A percentile compares a stretch with the other conserved stretches of the same genome.
These are phyloP conservation scores for Meliscaeva auricollis DNA, from an alignment of 2,888 invertebrate species.

Conservation along the genomic window DNA sequence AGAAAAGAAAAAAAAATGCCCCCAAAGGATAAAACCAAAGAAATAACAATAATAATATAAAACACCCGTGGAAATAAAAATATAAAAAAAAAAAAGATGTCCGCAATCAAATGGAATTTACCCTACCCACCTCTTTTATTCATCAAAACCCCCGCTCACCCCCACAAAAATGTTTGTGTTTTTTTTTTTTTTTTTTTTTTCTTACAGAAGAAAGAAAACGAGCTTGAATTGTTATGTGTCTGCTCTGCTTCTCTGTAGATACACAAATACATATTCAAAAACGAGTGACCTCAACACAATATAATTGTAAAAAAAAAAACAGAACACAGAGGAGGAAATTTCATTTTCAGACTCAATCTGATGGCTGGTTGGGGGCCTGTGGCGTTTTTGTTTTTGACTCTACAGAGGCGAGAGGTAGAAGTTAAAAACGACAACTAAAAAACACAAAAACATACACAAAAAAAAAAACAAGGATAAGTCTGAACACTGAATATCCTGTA, in stretches of 20 bases:
- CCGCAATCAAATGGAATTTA: slow-evolving; percentile 56
- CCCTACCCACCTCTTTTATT: background rate
- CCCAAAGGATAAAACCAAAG: background rate
- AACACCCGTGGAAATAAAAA: slow-evolving; percentile 49
- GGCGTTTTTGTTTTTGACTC: slow-evolving; percentile 41
- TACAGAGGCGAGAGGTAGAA: background rate
- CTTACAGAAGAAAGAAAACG: slow-evolving; percentile 27
- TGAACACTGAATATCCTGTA: slow-evolving; percentile 28
- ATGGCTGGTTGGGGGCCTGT: slow-evolving; percentile 32
- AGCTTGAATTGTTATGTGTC: slow-evolving; percentile 50
- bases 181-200: background rate
- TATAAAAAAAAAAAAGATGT: slow-evolving; percentile 52
- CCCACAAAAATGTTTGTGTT: background rate
- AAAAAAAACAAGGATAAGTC: slow-evolving; percentile 8
- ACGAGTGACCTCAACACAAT: slow-evolving; percentile 49
- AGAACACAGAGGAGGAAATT: slow-evolving; percentile 44
- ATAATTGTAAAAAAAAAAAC: slow-evolving; percentile 54
- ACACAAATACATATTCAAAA: slow-evolving; percentile 34
- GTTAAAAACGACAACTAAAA: background rate
- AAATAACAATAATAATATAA: slow-evolving; percentile 55
- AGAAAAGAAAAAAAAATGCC: background rate
- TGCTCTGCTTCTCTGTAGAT: background rate
- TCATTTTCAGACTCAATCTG: slow-evolving; percentile 61
- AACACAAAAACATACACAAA: background rate
- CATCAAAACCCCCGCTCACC: no score